Base-by-base conservation (phyloP, 1,140 invertebrate species). In the Hylaeus volcanicus region DNA sequence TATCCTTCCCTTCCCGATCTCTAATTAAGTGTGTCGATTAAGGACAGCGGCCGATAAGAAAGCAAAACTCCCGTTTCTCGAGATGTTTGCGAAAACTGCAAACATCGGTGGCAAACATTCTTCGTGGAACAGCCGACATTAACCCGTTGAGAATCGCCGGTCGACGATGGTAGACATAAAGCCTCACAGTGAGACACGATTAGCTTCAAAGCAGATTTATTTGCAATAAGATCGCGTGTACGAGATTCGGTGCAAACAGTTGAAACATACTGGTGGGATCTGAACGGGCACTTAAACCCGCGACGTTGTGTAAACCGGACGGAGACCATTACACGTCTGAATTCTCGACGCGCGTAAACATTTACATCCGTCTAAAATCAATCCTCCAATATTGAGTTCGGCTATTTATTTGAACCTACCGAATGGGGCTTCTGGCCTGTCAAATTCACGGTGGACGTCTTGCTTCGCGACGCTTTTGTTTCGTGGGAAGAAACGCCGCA, bases 251-350 rank as follows among this genome's bases (percentile, higher is more conserved):
- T 26, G 43, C 41, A 61, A 74, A 63, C n/a, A 37, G 53, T 41
- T 58, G 6, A 61, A 61, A 70, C 61, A 56, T 63, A 81, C 78
- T 53, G 70, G 51, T 41, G 81, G 61, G 76, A 75, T 70, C 79
- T 63, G 69, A 85, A 83, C 83, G 83, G 78, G 84, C 79, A 88
- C 87, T 88, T 88, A 88, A 81, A 74, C 61, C 61, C 73, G 11
- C 70, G 82, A 88, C 87, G 82, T 88, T 84, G 76, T 82, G 80
- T 88, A 88, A 88, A 88, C 86, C 74, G 74, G 68, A 61, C 43
- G 58, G 70, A 60, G 84, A 79, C 75, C 82, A 70, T 56, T 60
- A 61, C 71, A 64, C 60, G 86, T 43, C 65, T 76, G 79, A 71
- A 84, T 79, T 74, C 82, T 84, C 73, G 56, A n/a, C 26, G 26